Evolutionary conservation across 2,888 invertebrate species (phyloP), one percentile per base, ranked within the genome.

Genomic region (Apamea monoglypha): DNA sequence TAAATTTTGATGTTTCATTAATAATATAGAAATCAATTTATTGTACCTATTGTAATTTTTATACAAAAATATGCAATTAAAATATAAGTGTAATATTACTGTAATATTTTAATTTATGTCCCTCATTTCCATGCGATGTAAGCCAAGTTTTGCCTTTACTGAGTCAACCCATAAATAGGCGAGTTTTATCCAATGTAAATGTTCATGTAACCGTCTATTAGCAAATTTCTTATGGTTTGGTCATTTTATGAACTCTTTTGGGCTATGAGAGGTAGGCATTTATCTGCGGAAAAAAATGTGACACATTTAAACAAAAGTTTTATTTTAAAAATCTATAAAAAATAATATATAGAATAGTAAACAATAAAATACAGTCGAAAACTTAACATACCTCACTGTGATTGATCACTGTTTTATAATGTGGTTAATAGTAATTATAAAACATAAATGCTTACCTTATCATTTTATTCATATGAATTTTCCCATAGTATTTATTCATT

Each of bases 11-110:
- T 94, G 89, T 94, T 94, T 94, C 89, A 91, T 92, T 94, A 91
- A 92, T 92, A 91, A 91, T 94, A 92, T 92, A 94, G 92, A 92
- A 94, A 95, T 94, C 94, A 94, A 93, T 95, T 94, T 94, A 94
- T 95, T 95, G 94, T 95, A 95, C 93, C 94, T 94, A 96, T 94
- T 94, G 94, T 96, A 95, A 95, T 95, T 96, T 96, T 96, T 96
- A 96, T 97, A 97, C 96, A 96, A 96, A 95, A 96, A 93, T 95
- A 94, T 93, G 94, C 94, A 95, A 96, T 95, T 96, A 96, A 96
- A 96, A 91, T 92, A 92, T 96, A 95, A 95, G 93, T 88, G 83
- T 90, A 90, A 89, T 86, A 87, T 84, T 84, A 88, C 63, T 74
- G 61, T 29, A 53, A 67, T 67, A 56, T 85, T 91, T 87, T 84